Evolutionary conservation across 2,888 invertebrate genomes (phyloP).

Genomic region (Hydraecia micacea): DNA sequence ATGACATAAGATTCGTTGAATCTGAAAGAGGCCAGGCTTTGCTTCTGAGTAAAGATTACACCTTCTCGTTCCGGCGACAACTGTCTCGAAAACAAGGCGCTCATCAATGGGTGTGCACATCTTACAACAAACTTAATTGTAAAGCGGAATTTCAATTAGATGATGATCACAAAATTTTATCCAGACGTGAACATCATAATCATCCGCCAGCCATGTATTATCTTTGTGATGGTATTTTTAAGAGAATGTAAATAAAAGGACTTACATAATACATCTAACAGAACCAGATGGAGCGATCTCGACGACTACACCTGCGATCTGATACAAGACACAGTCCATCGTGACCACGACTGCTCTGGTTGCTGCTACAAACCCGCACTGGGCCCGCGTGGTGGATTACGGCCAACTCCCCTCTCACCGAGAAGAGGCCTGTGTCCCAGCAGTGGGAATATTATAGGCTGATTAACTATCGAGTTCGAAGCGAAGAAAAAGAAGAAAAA

Average conservation of each 20-base stretch:
- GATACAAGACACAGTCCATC: neutral
- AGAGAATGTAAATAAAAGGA: slow-evolving; percentile 12
- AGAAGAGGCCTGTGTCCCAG: neutral
- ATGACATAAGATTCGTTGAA: slow-evolving; percentile 13
- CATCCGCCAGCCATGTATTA: slow-evolving; percentile 41
- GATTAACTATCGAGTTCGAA: neutral
- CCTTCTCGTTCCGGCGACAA: slow-evolving; percentile 40
- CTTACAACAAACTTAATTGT: slow-evolving; percentile 30
- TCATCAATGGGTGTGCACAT: slow-evolving; percentile 46
- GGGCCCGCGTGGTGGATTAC: neutral
- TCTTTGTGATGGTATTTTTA: slow-evolving; percentile 32
- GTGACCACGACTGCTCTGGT: neutral
- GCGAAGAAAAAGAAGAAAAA: neutral
- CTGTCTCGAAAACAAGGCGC: slow-evolving; percentile 35
- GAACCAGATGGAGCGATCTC: neutral
- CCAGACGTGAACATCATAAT: slow-evolving; percentile 8
- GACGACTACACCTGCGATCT: neutral
- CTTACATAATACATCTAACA: neutral
- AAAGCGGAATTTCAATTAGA: slow-evolving; percentile 38
- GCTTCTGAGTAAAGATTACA: slow-evolving; percentile 16
- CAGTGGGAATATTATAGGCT: neutral
- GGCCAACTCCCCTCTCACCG: neutral
- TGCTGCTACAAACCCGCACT: neutral
- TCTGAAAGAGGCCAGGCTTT: slow-evolving; percentile 40
- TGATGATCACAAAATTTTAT: neutral